Base-by-base conservation (phyloP, 2,888 invertebrate genomes). In the Galerucella calmariensis region DNA sequence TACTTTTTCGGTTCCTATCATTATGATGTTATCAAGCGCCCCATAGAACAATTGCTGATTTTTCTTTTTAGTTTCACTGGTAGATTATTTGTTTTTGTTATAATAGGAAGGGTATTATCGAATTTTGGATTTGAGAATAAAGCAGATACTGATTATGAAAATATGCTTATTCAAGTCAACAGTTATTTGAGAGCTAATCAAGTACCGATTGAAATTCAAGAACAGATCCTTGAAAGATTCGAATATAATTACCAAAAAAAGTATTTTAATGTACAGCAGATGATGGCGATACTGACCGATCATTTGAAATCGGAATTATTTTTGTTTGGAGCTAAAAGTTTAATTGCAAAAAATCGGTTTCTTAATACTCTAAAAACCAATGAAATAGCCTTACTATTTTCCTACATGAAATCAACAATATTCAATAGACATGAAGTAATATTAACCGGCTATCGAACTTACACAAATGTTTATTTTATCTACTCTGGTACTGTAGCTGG, bases 181-280 rank as follows among this genome's bases (percentile, higher is more conserved):
- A 88, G 89, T 74, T 91, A 90, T 79, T 90, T 90, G 86, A 83
- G 83, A 5, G 88, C 89, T 67, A 89, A 90, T 79, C 88, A 89
- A 76, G 86, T 91, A 16, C 89, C 91, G 0, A 77, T 81, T 14
- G 76, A 83, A 10, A 81, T 91, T 20, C 87, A 88, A 80, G 83
- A 87, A 53, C 87, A 89, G 8, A 84, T 91, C 9, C 81, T 87
- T 3, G 84, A 85, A 10, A 90, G 89, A 81, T 91, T 90, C 80
- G 86, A 88, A 70, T 89, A 89, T 81, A 87, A 87, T 67, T 91
- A 88, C 79, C 89, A 89, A 77, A 88, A 88, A 73, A 85, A 85
- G 46, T 90, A 89, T 78, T 91, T 89, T 82, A 88, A 88, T 77
- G 90, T 90, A 74, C 85, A 87, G 1, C 83, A 79, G 12, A 51